Conservation (phyloP, 2,888 invertebrate genomes). For the Tillus elongatus region DNA sequence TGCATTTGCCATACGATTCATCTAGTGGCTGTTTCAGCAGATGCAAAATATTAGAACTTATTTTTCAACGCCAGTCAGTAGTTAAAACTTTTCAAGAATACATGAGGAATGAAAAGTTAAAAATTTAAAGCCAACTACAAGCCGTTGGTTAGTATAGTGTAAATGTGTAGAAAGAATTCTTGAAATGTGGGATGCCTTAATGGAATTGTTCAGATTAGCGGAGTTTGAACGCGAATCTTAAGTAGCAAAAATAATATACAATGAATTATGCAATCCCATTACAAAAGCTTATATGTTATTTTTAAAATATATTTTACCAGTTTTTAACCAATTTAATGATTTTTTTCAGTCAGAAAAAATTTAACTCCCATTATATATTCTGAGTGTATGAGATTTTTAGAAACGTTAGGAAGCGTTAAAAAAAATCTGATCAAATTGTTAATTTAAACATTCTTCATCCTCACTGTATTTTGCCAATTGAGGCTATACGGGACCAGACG, state of each 20-base stretch:
- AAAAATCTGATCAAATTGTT: constrained; percentile 4
- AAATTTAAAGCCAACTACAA: background rate
- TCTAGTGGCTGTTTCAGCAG: background rate
- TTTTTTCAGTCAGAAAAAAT: constrained; percentile 5
- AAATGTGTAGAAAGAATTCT: background rate
- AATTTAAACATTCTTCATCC: too few relatives aligned
- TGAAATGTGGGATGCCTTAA: background rate
- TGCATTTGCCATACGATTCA: background rate
- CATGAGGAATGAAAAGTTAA: background rate
- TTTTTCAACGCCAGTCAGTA: background rate
- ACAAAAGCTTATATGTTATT: constrained; percentile 3
- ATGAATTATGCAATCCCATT: background rate
- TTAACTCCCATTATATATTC: constrained; percentile 1
- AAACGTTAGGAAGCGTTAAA: too few relatives aligned
- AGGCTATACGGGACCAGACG: too few relatives aligned
- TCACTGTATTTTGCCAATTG: too few relatives aligned
- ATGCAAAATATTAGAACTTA: background rate
- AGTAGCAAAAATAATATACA: background rate
- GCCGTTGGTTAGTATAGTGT: background rate
- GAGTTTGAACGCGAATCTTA: background rate
- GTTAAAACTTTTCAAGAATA: background rate
- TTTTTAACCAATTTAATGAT: constrained; percentile 6
- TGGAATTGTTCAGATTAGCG: background rate
- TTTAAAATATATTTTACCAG: constrained; percentile 8
- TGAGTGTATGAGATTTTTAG: constrained; percentile 1